Base-by-base conservation (phyloP, 2,113 vertebrate species). In the Neodon shergylaensis region DNA sequence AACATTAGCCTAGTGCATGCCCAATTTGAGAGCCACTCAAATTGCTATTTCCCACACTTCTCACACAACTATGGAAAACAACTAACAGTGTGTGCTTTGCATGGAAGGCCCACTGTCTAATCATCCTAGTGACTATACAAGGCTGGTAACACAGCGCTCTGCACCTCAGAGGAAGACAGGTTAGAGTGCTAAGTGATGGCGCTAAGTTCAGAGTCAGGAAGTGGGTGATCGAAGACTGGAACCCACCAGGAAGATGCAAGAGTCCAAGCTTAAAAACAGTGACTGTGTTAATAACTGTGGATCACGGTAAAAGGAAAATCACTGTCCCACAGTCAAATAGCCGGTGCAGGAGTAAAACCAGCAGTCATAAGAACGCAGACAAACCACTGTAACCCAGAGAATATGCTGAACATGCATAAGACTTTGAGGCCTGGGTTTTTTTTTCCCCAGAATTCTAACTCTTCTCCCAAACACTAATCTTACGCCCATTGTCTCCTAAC, bases 311-410 rank as follows among this genome's bases (percentile, higher is more conserved):
- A 94, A 90, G 76, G 49, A 88, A 88, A 84, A 47, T 72, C 33
- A 96, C 9, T 84, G 84, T 39, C 21, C 87, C 94, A 85, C 12
- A 92, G 66, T 61, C 90, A 81, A 72, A 95, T 19, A 72, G 81
- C 21, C 78, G 36, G 31, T 58, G 31, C 24, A 52, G 22, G 58
- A 94, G 42, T 94, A 92, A 93, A 91, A 58, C 0, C 33, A 94
- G 72, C 22, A 94, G 66, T 81, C 26, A 65, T 70, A 89, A 5
- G 68, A 94, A 95, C 17, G n/a, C 21, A 47, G 36, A 94, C 1
- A 77, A 95, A 79, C 31, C 28, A 68, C 8, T 52, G 72, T 63
- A 74, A 86, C 61, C 11, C 65, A 87, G 44, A 31, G 33, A 68
- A 26, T n/a, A 44, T 87, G 44, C 65, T 26, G 17, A 52, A 52